Percentiles rank a stretch among this genome's conserved stretches.
These are phyloP conservation scores for fruit fly (Drosophila melanogaster) DNA, from an alignment of 1,140 invertebrate genomes.

Conservation along the genomic window DNA sequence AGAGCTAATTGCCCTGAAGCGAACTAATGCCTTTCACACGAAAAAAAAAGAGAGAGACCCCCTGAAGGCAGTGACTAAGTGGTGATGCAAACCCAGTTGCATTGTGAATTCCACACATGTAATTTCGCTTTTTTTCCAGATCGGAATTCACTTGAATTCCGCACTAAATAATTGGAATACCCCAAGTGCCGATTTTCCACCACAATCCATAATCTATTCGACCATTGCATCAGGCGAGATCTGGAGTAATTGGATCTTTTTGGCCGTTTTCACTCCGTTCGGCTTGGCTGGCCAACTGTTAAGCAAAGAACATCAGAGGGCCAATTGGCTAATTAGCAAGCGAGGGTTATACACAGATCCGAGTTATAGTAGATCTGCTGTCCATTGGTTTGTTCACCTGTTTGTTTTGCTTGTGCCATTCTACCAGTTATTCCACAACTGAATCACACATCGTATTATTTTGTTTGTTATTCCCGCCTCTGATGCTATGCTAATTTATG, in stretches of 20 bases:
- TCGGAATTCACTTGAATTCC: constrained; percentile 26
- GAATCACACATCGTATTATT: constrained; percentile 30
- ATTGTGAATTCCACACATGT: constrained; percentile 40
- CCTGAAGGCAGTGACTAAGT: constrained; percentile 44
- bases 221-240: constrained; percentile 28
- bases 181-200: constrained; percentile 27
- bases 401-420: constrained; percentile 44
- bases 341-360: constrained; percentile 10
- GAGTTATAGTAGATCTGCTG: constrained; percentile 13
- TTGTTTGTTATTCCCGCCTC: constrained; percentile 50
- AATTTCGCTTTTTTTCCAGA: constrained; percentile 32
- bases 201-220: constrained; percentile 28
- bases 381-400: constrained; percentile 78
- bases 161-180: constrained; percentile 25
- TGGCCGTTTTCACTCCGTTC: constrained; percentile 43
- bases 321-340: constrained; percentile 61
- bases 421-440: constrained; percentile 53
- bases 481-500: constrained; percentile 76
- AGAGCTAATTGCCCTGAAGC: constrained; percentile 40
- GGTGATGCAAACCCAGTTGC: constrained; percentile 30
- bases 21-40: constrained; percentile 62
- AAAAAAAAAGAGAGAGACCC: constrained; percentile 4
- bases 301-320: constrained; percentile 40
- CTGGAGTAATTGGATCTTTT: constrained; percentile 40
- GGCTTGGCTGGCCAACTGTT: constrained; percentile 64